Evolutionary conservation across 2,888 invertebrate species (phyloP).

Genomic region (Melitaea athalia): DNA sequence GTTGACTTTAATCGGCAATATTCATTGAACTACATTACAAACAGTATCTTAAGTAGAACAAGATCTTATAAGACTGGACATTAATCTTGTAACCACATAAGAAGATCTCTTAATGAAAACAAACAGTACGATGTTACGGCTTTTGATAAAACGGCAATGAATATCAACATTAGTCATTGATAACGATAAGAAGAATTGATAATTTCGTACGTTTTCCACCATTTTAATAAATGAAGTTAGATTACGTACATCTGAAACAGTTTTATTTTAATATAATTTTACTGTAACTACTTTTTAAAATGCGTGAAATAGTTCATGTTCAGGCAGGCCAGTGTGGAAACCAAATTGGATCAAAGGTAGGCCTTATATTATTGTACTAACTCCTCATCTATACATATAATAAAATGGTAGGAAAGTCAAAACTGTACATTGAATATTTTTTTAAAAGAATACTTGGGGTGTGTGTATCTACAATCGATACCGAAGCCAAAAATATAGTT

Average conservation of each 20-base stretch:
- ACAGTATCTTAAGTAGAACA: background rate
- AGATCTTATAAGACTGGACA: background rate
- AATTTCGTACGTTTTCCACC: conserved; percentile 12
- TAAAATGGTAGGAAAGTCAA: no score
- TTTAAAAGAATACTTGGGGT: no score
- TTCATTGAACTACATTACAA: background rate
- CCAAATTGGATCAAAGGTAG: conserved; percentile 96
- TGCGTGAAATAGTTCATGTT: conserved; percentile 97
- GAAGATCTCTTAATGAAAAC: background rate
- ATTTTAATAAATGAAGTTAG: conserved; percentile 22
- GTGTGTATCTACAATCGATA: no score
- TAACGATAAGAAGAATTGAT: conserved; percentile 24
- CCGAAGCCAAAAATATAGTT: no score
- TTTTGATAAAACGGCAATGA: conserved; percentile 4
- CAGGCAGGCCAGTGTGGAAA: conserved; percentile 97
- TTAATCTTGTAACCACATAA: conserved; percentile 1
- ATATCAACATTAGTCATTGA: conserved; percentile 5
- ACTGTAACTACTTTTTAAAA: conserved; percentile 60
- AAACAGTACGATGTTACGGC: conserved; percentile 7
- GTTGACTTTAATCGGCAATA: background rate
- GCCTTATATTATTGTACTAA: conserved; percentile 22
- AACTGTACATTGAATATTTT: no score
- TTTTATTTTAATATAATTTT: background rate
- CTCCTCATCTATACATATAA: no score
- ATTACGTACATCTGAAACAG: conserved; percentile 21